Evolutionary conservation across 2,797 vertebrate species (phyloP), one percentile per base, ranked within the genome.

Genomic region (Sandelia bainsii): DNA sequence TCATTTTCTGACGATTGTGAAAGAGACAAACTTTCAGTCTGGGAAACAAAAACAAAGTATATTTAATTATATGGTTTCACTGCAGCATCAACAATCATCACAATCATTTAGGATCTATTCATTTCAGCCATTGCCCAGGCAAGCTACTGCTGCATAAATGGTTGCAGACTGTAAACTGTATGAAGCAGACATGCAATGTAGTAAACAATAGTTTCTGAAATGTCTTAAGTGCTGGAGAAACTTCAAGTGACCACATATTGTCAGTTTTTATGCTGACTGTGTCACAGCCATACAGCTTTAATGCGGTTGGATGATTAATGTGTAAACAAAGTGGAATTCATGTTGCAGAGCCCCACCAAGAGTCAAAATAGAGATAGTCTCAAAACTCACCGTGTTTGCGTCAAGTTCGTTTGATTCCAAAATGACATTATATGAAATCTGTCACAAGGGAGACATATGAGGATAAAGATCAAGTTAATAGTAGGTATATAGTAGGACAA

Each of bases 311-410:
- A 60, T 51, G 7, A 75, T 60, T 73, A 57, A 57, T 29, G 59
- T 59, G 34, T 61, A 50, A 77, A 68, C 45, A 46, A 19, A 42
- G 22, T 39, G 2, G 16, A 54, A 22, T 45, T 75, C 6, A 4
- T 44, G 8, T 14, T 58, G 23, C 37, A 22, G n/a, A 17, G 6
- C 5, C 13, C 44, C 37, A 44, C 25, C 1, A 23, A n/a, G 8
- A 59, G 12, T 76, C 42, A 25, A 67, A 17, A 39, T 14, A 22
- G 11, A 69, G 60, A 14, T 0, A 48, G 44, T 14, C 40, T 5
- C 19, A 10, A 4, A 25, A 86, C 94, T 91, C 62, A 95, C 94
- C 40, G 80, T 79, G 84, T 93, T 93, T 22, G 83, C 74, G 10
- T 85, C 86, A 0, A 69, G 50, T 25, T 87, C 86, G 22, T 51